Conservation (phyloP, 2,797 vertebrate genomes). For the Sebastes trivittatus region DNA sequence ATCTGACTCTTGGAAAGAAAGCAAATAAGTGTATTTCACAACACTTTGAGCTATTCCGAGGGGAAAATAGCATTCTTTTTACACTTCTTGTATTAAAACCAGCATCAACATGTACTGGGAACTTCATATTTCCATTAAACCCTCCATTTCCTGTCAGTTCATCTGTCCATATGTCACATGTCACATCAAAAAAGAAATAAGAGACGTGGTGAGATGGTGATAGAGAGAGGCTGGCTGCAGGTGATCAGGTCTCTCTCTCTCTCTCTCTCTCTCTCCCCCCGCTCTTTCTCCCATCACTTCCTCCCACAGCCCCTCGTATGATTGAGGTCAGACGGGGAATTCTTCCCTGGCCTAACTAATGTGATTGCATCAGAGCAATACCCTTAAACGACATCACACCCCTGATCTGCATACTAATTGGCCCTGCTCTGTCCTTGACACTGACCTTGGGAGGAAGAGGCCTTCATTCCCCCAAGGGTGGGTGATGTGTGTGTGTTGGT, state of each 20-base stretch:
- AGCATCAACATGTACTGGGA: background rate
- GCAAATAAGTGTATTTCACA: background rate
- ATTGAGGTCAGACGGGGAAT: conserved; percentile 91
- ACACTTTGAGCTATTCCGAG: background rate
- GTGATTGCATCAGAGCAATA: conserved; percentile 97
- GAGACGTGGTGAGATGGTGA: conserved; percentile 22
- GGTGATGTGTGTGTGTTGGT: conserved; percentile 1
- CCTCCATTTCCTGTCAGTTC: background rate
- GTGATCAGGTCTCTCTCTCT: conserved; percentile 32
- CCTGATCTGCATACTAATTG: conserved; percentile 98
- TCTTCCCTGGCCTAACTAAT: conserved; percentile 93
- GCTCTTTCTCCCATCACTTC: conserved; percentile 41
- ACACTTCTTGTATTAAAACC: background rate
- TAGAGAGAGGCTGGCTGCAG: conserved; percentile 34
- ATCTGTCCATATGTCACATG: conserved; percentile 9
- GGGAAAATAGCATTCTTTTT: background rate
- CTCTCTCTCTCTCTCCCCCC: background rate
- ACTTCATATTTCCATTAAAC: background rate
- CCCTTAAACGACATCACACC: conserved; percentile 90
- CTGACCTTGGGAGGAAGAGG: conserved; percentile 85
- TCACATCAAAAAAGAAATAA: conserved; percentile 15
- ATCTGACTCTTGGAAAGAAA: too few species aligned
- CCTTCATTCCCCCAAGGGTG: conserved; percentile 38
- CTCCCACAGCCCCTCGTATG: conserved; percentile 80
- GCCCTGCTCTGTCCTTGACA: conserved; percentile 86